Evolutionary conservation across 2,113 vertebrate genomes (phyloP), one percentile per base, ranked within the genome.

Genomic region (Tupaia chinensis): DNA sequence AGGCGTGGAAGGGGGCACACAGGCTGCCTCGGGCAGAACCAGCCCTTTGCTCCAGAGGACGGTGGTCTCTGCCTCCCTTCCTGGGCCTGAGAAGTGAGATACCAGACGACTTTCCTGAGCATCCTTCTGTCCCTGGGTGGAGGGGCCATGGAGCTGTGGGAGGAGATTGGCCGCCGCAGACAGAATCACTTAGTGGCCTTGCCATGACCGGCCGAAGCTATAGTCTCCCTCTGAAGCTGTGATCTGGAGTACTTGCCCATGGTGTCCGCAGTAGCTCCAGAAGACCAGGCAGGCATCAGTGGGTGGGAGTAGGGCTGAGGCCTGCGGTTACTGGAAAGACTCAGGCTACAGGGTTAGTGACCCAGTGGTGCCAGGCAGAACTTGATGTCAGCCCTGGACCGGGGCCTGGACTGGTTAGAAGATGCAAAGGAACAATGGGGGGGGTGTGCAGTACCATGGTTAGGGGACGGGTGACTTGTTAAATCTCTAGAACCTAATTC

Each of bases 51-150:
- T 66, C 19, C 5, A 3, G 27, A 32, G 13, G 53, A 8, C 11
- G 19, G 20, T 14, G 56, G 27, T 44, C 56, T 56, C 29, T n/a
- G 54, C 44, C 54, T 92, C n/a, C 3, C 8, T 5, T 2, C 20
- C 61, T 54, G 27, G 68, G 10, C 61, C 8, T 56, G 69, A 89
- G 76, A 60, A 65, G 85, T 65, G 80, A 25, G 34, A 3, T 5
- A 7, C 1, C 72, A 17, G 8, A 44, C 1, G 22, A 10, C 44
- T 74, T 23, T 53, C 25, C n/a, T 9, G 68, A 54, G 29, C 15
- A 10, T 23, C 34, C 3, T 85, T 25, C 60, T 73, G 8, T 19
- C 19, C 16, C 12, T 0, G 0, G 5, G 2, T 5, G 4, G 9
- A 29, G 15, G n/a, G 14, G 3, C 0, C 3, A 1, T 4, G 15